Percentiles rank a stretch among this genome's conserved stretches.
phyloP scores from a whole-genome alignment of 2,113 vertebrate genomes.

The Girardinichthys multiradiatus region DNA sequence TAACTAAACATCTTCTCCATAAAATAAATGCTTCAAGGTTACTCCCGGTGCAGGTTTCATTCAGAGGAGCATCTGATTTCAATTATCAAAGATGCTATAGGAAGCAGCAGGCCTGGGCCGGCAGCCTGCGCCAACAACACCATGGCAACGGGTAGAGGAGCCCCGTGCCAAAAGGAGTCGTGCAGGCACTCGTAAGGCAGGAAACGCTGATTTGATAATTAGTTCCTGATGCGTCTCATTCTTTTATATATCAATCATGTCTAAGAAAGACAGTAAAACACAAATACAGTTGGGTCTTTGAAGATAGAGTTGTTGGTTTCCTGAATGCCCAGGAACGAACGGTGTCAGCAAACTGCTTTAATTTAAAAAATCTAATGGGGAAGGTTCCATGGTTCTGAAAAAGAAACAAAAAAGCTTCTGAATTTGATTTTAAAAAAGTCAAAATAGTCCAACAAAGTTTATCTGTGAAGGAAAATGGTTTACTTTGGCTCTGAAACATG shows the following conservation, averaged over 20 bases:
- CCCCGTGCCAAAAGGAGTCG: conserved; percentile 36
- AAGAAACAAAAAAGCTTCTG: background rate
- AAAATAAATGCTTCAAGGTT: conserved; percentile 97
- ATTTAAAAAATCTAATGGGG: too few relatives aligned
- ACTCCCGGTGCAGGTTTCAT: conserved; percentile 83
- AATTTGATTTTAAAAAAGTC: background rate
- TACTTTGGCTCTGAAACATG: background rate
- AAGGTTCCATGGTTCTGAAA: too few relatives aligned
- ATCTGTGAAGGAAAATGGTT: background rate
- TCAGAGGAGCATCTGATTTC: conserved; percentile 85
- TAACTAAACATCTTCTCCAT: conserved; percentile 86
- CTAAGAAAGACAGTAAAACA: conserved; percentile 42
- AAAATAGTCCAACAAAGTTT: background rate
- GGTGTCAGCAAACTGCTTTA: conserved; percentile 8
- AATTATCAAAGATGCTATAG: conserved; percentile 86
- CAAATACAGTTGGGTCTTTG: conserved; percentile 33
- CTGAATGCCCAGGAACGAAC: conserved; percentile 1
- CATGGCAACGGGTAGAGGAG: conserved; percentile 60
- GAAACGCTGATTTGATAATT: conserved; percentile 74
- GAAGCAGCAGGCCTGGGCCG: conserved; percentile 58
- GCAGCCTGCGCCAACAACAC: conserved; percentile 42
- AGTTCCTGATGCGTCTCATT: conserved; percentile 72
- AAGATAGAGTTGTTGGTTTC: conserved; percentile 5
- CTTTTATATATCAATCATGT: conserved; percentile 71
- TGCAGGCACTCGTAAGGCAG: conserved; percentile 56